Evolutionary conservation across 2,888 invertebrate species (phyloP), one percentile per base, ranked within the genome.

Genomic region (Euphydryas editha): DNA sequence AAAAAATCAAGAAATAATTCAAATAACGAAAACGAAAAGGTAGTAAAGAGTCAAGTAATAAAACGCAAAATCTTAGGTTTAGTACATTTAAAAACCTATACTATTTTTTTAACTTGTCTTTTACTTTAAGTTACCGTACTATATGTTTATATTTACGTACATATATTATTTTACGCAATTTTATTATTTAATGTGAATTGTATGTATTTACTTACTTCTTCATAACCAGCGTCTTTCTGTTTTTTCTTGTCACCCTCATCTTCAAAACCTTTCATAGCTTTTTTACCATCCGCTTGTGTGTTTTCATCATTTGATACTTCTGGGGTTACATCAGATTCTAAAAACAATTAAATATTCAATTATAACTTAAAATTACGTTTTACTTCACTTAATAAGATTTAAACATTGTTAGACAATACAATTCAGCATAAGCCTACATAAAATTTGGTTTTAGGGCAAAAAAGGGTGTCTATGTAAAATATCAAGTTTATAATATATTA

Each of bases 171-270:
- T 30, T 30, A 30, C 30, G 6, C 30, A 54, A 4, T 54, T 30
- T 4, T 30, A 30, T 3, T 24, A 30, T n/a, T 15, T 15, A 3
- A 13, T 15, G 6, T 20, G 21, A 21, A 49, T 13, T 10, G 36
- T 1, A 56, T 47, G 10, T 18, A 49, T 17, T 2, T 5, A n/a
- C 71, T 42, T 72, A 90, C 91, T 76, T 90, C 89, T 24, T 78
- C 76, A 72, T 90, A 91, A 4, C 88, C 90, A 1, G 85, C 89
- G 44, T 92, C 89, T 58, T 92, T 92, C 46, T 84, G 81, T 6
- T 77, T 81, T 72, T 90, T 91, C 73, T 92, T 90, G 5, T 79
- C 79, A 0, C 82, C 83, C 24, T 83, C 81, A 2, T 72, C 80
- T 36, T 73, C 65, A 0, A 78, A 60, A 11, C 81, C 84, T 68